Percentiles rank a stretch among this genome's conserved stretches.
These are phyloP conservation scores for Bursaphelenchus okinawaensis DNA, from an alignment of 2,888 invertebrate species.

Conservation along the genomic window DNA sequence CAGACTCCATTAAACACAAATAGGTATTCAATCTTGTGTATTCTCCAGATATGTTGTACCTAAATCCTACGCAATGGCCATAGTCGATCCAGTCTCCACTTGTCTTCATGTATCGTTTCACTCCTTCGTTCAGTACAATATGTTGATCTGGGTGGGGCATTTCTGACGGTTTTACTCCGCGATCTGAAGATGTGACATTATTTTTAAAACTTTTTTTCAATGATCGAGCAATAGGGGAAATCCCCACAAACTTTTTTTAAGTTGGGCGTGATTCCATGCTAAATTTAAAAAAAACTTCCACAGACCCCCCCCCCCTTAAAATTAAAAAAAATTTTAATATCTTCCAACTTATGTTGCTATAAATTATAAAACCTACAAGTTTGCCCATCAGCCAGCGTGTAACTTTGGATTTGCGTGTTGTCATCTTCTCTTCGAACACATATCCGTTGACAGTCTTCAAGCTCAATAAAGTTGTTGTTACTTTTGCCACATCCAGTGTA, in stretches of 20 bases:
- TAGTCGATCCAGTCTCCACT: slow-evolving; percentile 46
- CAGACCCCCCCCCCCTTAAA: no score
- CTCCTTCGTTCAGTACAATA: slow-evolving; percentile 13
- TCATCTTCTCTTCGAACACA: neutral
- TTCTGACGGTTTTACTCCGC: slow-evolving; percentile 22
- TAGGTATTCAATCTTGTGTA: slow-evolving; percentile 43
- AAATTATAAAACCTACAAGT: neutral
- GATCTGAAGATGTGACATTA: slow-evolving; percentile 10
- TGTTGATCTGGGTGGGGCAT: slow-evolving; percentile 4
- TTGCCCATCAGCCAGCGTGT: neutral
- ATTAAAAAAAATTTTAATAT: no score
- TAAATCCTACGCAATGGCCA: slow-evolving; percentile 45
- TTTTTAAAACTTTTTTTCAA: no score
- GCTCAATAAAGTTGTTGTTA: neutral
- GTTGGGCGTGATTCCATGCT: no score
- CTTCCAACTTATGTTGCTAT: no score
- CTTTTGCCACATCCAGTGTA: slow-evolving; percentile 51
- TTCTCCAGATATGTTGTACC: slow-evolving; percentile 47
- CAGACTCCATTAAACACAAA: slow-evolving; percentile 41
- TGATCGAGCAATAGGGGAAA: no score
- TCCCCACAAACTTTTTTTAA: no score
- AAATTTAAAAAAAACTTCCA: no score
- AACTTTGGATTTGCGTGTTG: neutral
- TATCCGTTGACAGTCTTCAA: neutral
- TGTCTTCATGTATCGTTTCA: slow-evolving; percentile 40